Evolutionary conservation across 2,888 invertebrate genomes (phyloP), one percentile per base, ranked within the genome.

Genomic region (Glyphotaelius pellucidus): DNA sequence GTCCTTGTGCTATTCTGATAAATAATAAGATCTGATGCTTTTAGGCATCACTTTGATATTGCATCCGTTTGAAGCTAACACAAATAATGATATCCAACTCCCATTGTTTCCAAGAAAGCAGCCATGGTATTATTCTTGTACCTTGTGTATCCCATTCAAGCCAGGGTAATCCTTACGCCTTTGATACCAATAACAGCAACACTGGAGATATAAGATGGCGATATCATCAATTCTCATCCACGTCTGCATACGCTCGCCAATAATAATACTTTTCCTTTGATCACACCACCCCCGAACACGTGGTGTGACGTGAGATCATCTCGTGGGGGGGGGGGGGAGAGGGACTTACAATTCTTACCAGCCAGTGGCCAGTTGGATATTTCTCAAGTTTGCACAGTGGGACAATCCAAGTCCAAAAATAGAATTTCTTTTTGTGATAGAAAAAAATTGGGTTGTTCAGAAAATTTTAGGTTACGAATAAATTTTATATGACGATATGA

Each of bases 251-350:
- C 79, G 67, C n/a, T 35, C 35, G 14, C 35, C 32, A 79, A 79
- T 83, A 83, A 67, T 67, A 67, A 67, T 83, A 14, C 83, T 85
- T 31, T 79, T 88, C 35, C 88, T 88, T 88, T 88, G 88, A 88
- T 88, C 88, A 11, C 67, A 67, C 35, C 88, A 79, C 15, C 67
- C 67, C 88, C 30, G 38, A 88, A 25, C 67, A 79, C 67, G 79
- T 31, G 88, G 35, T 31, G 31, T 52, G 30, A 67, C 52, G 67
- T 88, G 14, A 86, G 85, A 19, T n/a, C 47, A 86, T 83, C 52
- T 25, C 14, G 31, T 9, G 12, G 4, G 31, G 80, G 30, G 81
- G 14, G 25, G 0, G n/a, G 3, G 81, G 81, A 15, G 31, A 3
- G 32, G 19, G 52, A 32, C 81, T 80, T 31, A 31, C 15, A 15